Conservation (phyloP, 2,888 invertebrate genomes). For the Drosophila prostipennis region DNA sequence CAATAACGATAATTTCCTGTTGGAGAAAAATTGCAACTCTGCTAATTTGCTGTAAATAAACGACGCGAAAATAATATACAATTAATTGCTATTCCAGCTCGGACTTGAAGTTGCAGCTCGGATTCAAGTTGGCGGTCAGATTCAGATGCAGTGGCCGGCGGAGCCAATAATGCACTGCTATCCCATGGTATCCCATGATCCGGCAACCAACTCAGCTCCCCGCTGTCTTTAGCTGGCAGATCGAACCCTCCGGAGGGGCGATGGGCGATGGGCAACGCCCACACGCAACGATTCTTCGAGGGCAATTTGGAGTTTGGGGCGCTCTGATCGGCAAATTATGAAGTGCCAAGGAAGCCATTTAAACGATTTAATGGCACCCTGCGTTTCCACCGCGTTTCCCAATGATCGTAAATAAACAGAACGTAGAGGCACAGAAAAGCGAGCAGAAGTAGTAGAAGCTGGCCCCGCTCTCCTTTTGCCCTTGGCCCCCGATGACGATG, state of each 20-base stretch:
- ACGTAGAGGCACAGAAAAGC: slow-evolving; percentile 26
- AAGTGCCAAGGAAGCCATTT: slow-evolving; percentile 79
- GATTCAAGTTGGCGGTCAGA: slow-evolving; percentile 55
- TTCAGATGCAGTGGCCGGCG: slow-evolving; percentile 48
- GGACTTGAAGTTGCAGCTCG: slow-evolving; percentile 30
- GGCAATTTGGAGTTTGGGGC: slow-evolving; percentile 71
- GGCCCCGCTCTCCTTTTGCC: slow-evolving; percentile 2
- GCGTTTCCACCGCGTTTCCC: slow-evolving; percentile 43
- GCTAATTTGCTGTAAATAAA: slow-evolving; percentile 78
- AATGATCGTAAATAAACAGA: slow-evolving; percentile 76
- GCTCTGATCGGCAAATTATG: slow-evolving; percentile 78
- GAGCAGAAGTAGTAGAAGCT: slow-evolving; percentile 11
- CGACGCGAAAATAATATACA: slow-evolving; percentile 78
- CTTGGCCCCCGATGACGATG: slow-evolving; percentile 19
- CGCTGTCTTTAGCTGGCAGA: slow-evolving; percentile 40
- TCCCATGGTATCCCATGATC: slow-evolving; percentile 8
- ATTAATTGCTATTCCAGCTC: slow-evolving; percentile 67
- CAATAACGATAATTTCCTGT: slow-evolving; percentile 74
- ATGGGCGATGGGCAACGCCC: slow-evolving; percentile 70
- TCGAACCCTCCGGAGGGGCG: slow-evolving; percentile 53
- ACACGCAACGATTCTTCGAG: slow-evolving; percentile 58
- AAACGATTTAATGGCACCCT: slow-evolving; percentile 76
- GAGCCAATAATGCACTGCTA: slow-evolving; percentile 4
- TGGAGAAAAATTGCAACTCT: slow-evolving; percentile 75
- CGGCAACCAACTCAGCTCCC: slow-evolving; percentile 38